These are phyloP conservation scores for Takifugu flavidus DNA, from an alignment of 2,113 vertebrate species.

Conservation along the genomic window DNA sequence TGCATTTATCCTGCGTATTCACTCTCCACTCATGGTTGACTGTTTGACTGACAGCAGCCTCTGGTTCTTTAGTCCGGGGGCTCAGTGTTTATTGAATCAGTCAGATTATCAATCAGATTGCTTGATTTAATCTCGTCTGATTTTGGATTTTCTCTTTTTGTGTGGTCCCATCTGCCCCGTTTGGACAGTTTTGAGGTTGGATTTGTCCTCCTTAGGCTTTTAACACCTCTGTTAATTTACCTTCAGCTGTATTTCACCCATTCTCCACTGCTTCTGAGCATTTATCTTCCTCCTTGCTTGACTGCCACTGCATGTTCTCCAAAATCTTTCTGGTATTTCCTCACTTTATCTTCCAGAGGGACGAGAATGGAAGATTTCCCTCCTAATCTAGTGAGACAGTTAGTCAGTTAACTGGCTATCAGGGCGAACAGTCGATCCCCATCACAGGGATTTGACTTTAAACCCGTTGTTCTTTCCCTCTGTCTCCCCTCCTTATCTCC, in stretches of 20 bases:
- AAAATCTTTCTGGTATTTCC: conserved; percentile 38
- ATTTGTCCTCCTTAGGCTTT: background rate
- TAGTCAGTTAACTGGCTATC: conserved; percentile 50
- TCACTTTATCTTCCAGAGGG: conserved; percentile 32
- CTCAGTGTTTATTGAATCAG: conserved; percentile 16
- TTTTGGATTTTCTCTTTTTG: conserved; percentile 2
- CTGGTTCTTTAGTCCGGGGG: conserved; percentile 9
- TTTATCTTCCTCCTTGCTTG: conserved; percentile 29
- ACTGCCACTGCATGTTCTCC: conserved; percentile 8
- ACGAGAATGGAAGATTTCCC: conserved; percentile 26
- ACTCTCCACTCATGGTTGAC: conserved; percentile 19
- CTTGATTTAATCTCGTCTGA: conserved; percentile 24
- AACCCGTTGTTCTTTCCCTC: conserved; percentile 1
- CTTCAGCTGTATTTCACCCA: conserved; percentile 5
- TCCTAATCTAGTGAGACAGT: conserved; percentile 54
- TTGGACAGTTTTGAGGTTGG: background rate
- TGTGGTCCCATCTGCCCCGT: conserved; percentile 9
- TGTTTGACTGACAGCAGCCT: conserved; percentile 22
- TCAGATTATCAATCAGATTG: conserved; percentile 18
- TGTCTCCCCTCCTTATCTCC: conserved; percentile 51
- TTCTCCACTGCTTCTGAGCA: conserved; percentile 4
- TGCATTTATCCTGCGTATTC: conserved; percentile 23
- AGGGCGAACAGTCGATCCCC: conserved; percentile 8
- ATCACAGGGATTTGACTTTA: conserved; percentile 26
- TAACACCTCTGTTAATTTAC: conserved; percentile 7